Evolutionary conservation across 2,888 invertebrate genomes (phyloP), one percentile per base, ranked within the genome.

Genomic region (Macroteleia sp.): DNA sequence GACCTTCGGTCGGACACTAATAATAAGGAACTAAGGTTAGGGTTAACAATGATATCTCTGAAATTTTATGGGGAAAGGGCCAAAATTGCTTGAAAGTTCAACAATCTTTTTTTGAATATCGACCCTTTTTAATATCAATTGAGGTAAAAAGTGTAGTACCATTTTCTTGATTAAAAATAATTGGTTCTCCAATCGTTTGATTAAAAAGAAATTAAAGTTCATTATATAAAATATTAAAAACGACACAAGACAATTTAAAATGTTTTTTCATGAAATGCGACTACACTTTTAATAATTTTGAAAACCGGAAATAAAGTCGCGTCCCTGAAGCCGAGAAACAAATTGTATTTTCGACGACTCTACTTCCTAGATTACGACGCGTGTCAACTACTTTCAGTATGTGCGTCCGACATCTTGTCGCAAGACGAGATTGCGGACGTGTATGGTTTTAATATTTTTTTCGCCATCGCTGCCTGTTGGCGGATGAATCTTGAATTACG

Each of bases 361-460:
- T 64, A 75, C 44, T 48, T 44, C 9, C 44, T 69, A 67, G 44
- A 50, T 50, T 62, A 62, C 62, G 41, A 69, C 67, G 69, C 61
- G 34, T 34, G 62, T 70, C 66, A 70, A 66, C 71, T 67, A 73
- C 71, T 77, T 77, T 62, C 67, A 67, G 48, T 57, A 62, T 66
- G 62, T 62, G 54, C 71, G 71, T 70, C 59, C 64, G 41, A 10
- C 48, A 17, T 64, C 64, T 70, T 44, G 20, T 59, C 50, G 25
- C 22, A 34, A 39, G 57, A 64, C 52, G 44, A 66, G 48, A 42
- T 61, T 66, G 54, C 48, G 71, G 41, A 70, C 69, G 70, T 70
- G 62, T 69, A 48, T 77, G 25, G 39, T 48, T 67, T 56, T 54
- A 32, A 50, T 57, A 34, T 61, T 69, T 42, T 57, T 56, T 69